phyloP scores from a whole-genome alignment of 1,140 invertebrate species.

The Hydropsyche tenuis region DNA sequence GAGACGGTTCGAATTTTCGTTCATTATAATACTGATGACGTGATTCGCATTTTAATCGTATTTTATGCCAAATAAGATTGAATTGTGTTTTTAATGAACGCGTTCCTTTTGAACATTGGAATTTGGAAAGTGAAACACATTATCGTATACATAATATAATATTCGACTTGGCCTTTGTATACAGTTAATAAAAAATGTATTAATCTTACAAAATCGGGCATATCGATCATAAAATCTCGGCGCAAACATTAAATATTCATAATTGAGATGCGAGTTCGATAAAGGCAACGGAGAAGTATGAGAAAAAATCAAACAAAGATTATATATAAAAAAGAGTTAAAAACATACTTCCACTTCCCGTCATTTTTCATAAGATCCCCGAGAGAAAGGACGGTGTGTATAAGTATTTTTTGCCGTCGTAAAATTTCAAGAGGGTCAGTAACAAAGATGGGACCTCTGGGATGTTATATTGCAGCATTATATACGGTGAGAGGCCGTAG shows the following conservation, averaged over 20 bases:
- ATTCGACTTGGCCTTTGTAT: no score
- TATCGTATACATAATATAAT: not conserved
- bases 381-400: conserved; percentile 6
- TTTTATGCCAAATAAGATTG: no score
- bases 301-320: not conserved
- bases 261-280: conserved; percentile 12
- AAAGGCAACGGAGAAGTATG: not conserved
- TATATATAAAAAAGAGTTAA: conserved; percentile 11
- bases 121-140: not conserved
- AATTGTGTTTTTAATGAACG: no score
- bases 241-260: conserved; percentile 24
- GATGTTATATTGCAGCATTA: conserved; percentile 24
- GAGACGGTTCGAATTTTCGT: no score
- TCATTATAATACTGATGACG: no score
- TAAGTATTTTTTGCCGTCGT: conserved; percentile 20
- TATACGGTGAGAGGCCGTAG: conserved; percentile 1
- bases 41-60: no score
- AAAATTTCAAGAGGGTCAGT: conserved; percentile 28
- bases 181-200: not conserved
- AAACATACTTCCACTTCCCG: conserved; percentile 8
- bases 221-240: conserved; percentile 22
- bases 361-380: conserved; percentile 27
- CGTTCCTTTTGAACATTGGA: no score
- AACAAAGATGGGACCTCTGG: conserved; percentile 23
- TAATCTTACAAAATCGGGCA: not conserved